Evolutionary conservation across 2,888 invertebrate species (phyloP).

Genomic region (Monoplex corrugatus): DNA sequence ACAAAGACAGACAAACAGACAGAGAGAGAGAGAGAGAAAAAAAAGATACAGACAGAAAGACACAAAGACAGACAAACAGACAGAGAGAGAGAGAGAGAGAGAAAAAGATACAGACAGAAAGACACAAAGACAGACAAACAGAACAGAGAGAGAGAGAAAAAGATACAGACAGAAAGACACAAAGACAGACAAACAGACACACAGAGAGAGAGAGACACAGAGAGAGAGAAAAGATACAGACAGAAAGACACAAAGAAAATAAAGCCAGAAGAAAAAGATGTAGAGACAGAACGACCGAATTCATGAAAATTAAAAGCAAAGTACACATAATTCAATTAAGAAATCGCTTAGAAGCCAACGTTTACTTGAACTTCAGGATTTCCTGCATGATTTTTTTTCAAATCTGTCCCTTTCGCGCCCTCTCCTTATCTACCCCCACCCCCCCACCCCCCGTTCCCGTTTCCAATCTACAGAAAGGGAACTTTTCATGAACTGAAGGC

Average conservation of each 20-base stretch:
- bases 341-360: too few species aligned
- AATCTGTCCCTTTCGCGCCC: too few species aligned
- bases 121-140: not conserved
- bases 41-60: not conserved
- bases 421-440: too few species aligned
- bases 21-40: constrained; percentile 28
- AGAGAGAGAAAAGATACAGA: not conserved
- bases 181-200: not conserved
- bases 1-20: constrained; percentile 25
- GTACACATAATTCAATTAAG: too few species aligned
- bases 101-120: not conserved
- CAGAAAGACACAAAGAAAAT: not conserved
- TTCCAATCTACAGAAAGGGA: too few species aligned
- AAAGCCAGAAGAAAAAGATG: not conserved
- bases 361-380: too few species aligned
- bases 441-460: too few species aligned
- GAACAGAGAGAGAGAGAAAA: not conserved
- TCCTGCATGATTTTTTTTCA: too few species aligned
- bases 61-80: not conserved
- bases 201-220: not conserved
- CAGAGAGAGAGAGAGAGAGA: not conserved
- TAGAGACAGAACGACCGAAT: too few species aligned
- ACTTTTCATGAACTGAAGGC: too few species aligned
- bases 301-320: too few species aligned
- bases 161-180: not conserved